These are phyloP conservation scores for Ploceus nigricollis DNA, from an alignment of 2,113 vertebrate genomes.

Conservation along the genomic window DNA sequence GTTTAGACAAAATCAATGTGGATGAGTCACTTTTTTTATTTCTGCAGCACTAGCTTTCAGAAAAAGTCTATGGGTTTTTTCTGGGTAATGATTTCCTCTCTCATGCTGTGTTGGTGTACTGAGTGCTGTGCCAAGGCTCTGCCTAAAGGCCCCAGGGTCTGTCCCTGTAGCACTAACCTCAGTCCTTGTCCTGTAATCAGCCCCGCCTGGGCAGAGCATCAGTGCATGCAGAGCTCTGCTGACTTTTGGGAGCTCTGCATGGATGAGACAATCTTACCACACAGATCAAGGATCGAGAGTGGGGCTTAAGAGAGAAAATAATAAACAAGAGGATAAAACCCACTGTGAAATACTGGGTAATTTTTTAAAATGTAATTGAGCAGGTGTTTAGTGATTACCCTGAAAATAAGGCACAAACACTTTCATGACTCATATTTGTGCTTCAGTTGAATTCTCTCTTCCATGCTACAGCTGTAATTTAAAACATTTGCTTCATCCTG, in stretches of 20 bases:
- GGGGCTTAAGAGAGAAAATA: not conserved
- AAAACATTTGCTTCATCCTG: constrained; percentile 22
- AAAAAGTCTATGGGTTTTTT: not conserved
- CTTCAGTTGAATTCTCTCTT: constrained; percentile 27
- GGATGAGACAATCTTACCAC: not conserved
- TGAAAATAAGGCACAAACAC: constrained; percentile 17
- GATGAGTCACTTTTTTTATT: not conserved
- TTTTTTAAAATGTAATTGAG: constrained; percentile 43
- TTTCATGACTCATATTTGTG: constrained; percentile 42
- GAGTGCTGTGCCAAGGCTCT: not conserved
- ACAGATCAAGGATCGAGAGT: not conserved
- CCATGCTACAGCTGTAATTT: constrained; percentile 16
- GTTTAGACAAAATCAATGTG: not conserved
- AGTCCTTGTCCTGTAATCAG: not conserved
- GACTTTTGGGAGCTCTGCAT: not conserved
- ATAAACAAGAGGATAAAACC: constrained; percentile 16
- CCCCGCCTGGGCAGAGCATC: not conserved
- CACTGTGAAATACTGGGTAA: not conserved
- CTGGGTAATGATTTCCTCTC: not conserved
- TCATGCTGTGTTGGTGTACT: not conserved
- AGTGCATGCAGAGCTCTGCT: not conserved
- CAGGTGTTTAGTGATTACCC: constrained; percentile 50
- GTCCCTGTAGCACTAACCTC: not conserved
- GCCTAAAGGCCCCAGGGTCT: not conserved
- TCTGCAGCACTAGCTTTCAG: not conserved